phyloP scores from a whole-genome alignment of 2,113 vertebrate species.

The Delphinapterus leucas region DNA sequence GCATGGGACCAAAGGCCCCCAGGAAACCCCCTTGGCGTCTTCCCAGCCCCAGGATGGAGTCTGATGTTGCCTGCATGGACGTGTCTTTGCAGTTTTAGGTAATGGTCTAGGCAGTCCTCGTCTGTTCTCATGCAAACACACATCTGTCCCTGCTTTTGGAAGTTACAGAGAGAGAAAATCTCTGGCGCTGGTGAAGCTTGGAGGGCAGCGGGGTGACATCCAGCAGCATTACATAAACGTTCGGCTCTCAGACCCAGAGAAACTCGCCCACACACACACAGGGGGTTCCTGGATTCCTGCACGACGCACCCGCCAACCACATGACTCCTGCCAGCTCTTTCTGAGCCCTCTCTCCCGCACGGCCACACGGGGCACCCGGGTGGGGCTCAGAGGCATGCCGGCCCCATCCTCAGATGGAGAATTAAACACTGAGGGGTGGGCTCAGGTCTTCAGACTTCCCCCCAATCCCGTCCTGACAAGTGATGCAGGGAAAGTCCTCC shows the following conservation, averaged over 20 bases:
- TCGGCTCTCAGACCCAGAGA: too few relatives aligned
- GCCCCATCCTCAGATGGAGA: neutral
- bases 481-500: accelerated
- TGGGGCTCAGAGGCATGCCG: accelerated
- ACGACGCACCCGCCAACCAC: neutral
- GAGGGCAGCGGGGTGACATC: accelerated
- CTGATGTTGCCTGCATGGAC: accelerated
- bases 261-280: accelerated
- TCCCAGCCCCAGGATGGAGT: accelerated
- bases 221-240: accelerated
- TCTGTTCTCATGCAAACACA: accelerated
- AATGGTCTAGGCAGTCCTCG: accelerated
- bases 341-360: accelerated
- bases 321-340: accelerated
- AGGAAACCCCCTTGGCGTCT: accelerated
- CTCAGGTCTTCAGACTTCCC: accelerated
- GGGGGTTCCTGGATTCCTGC: accelerated
- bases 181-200: neutral
- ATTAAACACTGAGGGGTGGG: accelerated
- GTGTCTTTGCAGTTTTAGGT: accelerated
- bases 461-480: accelerated
- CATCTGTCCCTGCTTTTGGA: accelerated
- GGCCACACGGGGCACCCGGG: accelerated
- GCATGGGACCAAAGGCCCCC: accelerated
- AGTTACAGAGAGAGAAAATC: neutral